Evolutionary conservation across 1,140 invertebrate genomes (phyloP).

Genomic region (Drosophila orosa): DNA sequence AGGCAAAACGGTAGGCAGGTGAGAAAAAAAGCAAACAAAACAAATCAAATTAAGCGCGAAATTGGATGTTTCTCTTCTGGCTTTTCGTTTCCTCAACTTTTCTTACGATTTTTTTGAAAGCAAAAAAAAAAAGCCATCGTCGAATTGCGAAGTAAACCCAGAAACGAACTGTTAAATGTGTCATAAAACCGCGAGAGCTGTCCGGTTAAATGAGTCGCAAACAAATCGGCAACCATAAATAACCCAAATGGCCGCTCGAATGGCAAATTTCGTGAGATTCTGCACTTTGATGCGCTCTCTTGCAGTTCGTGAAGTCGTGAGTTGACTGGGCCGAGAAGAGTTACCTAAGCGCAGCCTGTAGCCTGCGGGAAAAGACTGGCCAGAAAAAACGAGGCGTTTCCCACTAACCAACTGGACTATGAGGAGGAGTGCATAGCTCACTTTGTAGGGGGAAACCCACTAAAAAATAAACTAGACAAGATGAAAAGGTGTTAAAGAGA

Average conservation of each 20-base stretch:
- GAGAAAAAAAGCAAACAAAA: slow-evolving; percentile 20
- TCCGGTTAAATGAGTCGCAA: slow-evolving; percentile 68
- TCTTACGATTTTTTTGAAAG: slow-evolving; percentile 25
- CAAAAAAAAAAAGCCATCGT: slow-evolving; percentile 9
- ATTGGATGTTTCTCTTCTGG: slow-evolving; percentile 51
- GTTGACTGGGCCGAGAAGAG: slow-evolving; percentile 54
- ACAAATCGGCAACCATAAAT: slow-evolving; percentile 76
- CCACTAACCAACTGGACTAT: slow-evolving; percentile 30
- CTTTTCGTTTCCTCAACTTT: slow-evolving; percentile 17
- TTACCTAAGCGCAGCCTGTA: slow-evolving; percentile 67
- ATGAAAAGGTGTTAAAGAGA: background rate
- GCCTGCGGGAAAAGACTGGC: slow-evolving; percentile 10
- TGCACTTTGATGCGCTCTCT: slow-evolving; percentile 73
- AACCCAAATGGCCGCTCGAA: slow-evolving; percentile 76
- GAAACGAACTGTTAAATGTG: slow-evolving; percentile 65
- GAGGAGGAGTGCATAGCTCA: slow-evolving; percentile 4
- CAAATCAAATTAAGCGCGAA: slow-evolving; percentile 73
- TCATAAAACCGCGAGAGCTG: slow-evolving; percentile 69
- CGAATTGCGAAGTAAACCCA: slow-evolving; percentile 24
- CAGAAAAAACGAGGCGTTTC: slow-evolving; percentile 59
- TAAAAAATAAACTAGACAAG: slow-evolving; percentile 1
- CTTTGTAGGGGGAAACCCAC: slow-evolving; percentile 46
- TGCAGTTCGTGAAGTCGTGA: slow-evolving; percentile 75
- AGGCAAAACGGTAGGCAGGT: slow-evolving; percentile 13
- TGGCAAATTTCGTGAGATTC: slow-evolving; percentile 81